Evolutionary conservation across 2,113 vertebrate genomes (phyloP), one percentile per base, ranked within the genome.

Genomic region (Sinocyclocheilus maitianheensis): DNA sequence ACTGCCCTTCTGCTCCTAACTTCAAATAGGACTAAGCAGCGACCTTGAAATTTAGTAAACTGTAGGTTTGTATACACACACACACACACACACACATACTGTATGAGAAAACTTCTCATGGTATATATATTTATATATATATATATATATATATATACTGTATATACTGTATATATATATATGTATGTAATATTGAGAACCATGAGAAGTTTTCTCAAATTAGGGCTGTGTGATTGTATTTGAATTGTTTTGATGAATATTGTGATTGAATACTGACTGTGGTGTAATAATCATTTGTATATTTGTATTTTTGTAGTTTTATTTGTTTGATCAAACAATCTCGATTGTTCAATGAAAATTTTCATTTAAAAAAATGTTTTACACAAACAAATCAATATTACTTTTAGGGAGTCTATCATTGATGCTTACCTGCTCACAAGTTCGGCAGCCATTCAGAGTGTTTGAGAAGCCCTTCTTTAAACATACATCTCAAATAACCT

Each of bases 361-460:
- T 91, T 90, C 1, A 92, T 90, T 83, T 89, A 93, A 93, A 92
- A 90, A 85, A 87, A 87, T 92, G 20, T 62, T 62, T 11, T 62
- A 34, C 30, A 10, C n/a, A 12, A 63, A 63, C 10, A 24, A 5
- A 12, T 34, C 65, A 18, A 0, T 69, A 34, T 14, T 34, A 26
- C 13, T 69, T 34, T 69, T 34, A 8, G 26, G 1, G 14, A 16
- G 24, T 16, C 26, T 34, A 18, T 37, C 30, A 16, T 69, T 37
- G 67, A 69, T 6, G 5, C 26, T 63, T 3, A 62, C 60, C 60
- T 71, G 67, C 30, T 71, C 30, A 1, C 30, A 63, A 63, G 22
- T 62, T 63, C 20, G 24, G 60, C 60, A 63, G 24, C n/a, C 60
- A 0, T n/a, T 63, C 60, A 63, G 7, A 43, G 43, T 43, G 43